Conservation (phyloP, 2,797 vertebrate species). For the Catharus ustulatus region DNA sequence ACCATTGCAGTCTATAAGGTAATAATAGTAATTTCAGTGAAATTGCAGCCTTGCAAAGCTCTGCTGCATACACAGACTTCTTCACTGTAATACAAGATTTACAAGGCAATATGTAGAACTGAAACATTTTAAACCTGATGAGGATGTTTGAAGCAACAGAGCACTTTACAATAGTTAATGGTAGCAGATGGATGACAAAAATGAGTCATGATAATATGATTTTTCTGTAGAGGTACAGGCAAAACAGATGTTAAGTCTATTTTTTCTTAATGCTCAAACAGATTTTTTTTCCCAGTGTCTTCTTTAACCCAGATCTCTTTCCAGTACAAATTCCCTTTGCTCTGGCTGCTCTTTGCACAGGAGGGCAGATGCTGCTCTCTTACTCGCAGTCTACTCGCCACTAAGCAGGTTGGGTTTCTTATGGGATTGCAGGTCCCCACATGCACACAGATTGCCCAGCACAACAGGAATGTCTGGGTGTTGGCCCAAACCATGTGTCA, state of each 20-base stretch:
- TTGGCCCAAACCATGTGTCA: neutral
- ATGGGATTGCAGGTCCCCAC: neutral
- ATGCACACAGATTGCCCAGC: neutral
- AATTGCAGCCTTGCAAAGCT: slow-evolving; percentile 51
- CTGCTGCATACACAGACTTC: neutral
- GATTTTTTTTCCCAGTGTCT: neutral
- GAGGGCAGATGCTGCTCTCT: fast-evolving
- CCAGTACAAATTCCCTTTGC: neutral
- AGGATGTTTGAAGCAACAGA: neutral
- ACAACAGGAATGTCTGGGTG: neutral
- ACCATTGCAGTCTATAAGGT: slow-evolving; percentile 29
- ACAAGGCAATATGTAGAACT: slow-evolving; percentile 41
- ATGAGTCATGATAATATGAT: neutral
- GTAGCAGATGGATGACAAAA: neutral
- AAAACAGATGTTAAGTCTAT: neutral
- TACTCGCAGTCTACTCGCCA: neutral
- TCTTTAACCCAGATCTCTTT: neutral
- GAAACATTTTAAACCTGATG: slow-evolving; percentile 8
- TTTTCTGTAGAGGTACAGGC: neutral
- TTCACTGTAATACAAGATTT: slow-evolving; percentile 21
- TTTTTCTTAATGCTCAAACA: neutral
- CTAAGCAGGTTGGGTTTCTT: neutral
- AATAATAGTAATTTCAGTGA: slow-evolving; percentile 49
- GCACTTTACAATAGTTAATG: neutral
- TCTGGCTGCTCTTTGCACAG: neutral